These are phyloP conservation scores for Pangasius sanitwongsei DNA, from an alignment of 2,797 vertebrate species.

Conservation along the genomic window DNA sequence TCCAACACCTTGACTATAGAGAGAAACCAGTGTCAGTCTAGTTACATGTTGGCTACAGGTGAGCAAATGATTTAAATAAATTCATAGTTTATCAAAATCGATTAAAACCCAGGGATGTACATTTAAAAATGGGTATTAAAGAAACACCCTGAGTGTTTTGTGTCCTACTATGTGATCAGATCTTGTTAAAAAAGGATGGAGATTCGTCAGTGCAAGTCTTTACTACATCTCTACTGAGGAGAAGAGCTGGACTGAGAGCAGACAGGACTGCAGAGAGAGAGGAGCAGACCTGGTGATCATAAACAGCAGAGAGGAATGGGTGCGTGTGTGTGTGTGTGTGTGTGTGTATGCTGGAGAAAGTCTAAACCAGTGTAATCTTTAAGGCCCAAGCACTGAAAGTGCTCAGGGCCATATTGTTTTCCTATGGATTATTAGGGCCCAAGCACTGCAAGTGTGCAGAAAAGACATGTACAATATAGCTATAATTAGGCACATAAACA, in stretches of 20 bases:
- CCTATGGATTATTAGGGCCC: too few species aligned
- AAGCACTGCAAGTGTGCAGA: too few species aligned
- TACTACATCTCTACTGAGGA: not conserved
- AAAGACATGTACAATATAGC: too few species aligned
- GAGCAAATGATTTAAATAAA: not conserved
- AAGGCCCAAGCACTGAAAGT: too few species aligned
- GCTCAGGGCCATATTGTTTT: too few species aligned
- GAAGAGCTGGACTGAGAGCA: not conserved
- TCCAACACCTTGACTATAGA: too few species aligned
- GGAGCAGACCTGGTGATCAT: not conserved
- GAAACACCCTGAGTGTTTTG: not conserved
- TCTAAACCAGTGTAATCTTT: not conserved
- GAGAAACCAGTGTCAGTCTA: too few species aligned
- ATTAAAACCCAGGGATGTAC: not conserved
- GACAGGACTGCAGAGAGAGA: not conserved
- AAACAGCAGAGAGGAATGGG: not conserved
- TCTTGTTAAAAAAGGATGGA: not conserved
- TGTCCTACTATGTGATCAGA: not conserved
- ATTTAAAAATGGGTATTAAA: not conserved
- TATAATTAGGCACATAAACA: too few species aligned
- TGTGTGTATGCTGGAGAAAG: not conserved
- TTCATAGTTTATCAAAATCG: not conserved
- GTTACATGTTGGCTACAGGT: not conserved
- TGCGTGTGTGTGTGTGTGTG: not conserved
- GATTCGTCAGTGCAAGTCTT: not conserved